Conservation (phyloP, 2,888 invertebrate species). For the Cancer borealis region DNA sequence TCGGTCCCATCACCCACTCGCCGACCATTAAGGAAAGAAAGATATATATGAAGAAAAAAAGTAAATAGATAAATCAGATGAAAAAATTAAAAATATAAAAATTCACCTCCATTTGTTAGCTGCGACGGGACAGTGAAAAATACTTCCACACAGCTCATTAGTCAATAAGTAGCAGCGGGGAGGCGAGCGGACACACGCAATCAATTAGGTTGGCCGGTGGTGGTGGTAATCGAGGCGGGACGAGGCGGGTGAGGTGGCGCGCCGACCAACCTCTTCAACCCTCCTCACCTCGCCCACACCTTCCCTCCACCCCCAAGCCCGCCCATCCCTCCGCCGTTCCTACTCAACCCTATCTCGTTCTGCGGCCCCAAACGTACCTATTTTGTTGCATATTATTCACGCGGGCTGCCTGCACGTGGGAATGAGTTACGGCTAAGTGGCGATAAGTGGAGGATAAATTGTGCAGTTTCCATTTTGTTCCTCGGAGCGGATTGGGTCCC, state of each 20-base stretch:
- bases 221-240: conserved; percentile 20
- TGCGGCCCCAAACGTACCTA: background rate
- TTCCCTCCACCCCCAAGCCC: background rate
- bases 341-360: background rate
- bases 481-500: background rate
- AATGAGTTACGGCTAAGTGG: conserved; percentile 17
- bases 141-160: conserved; percentile 24
- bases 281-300: background rate
- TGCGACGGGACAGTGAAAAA: conserved; percentile 9
- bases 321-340: background rate
- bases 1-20: background rate
- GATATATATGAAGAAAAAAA: background rate
- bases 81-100: background rate
- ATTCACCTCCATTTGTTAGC: background rate
- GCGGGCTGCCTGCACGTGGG: conserved; percentile 14
- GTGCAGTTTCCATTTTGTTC: background rate
- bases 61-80: background rate
- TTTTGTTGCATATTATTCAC: conserved; percentile 21
- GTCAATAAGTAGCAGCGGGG: conserved; percentile 34
- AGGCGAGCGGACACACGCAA: conserved; percentile 28
- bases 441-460: background rate
- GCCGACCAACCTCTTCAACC: background rate
- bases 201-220: conserved; percentile 5
- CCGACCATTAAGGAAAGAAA: background rate
- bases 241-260: background rate